phyloP scores from a whole-genome alignment of 1,140 invertebrate genomes.

The Calliopsis andreniformis region DNA sequence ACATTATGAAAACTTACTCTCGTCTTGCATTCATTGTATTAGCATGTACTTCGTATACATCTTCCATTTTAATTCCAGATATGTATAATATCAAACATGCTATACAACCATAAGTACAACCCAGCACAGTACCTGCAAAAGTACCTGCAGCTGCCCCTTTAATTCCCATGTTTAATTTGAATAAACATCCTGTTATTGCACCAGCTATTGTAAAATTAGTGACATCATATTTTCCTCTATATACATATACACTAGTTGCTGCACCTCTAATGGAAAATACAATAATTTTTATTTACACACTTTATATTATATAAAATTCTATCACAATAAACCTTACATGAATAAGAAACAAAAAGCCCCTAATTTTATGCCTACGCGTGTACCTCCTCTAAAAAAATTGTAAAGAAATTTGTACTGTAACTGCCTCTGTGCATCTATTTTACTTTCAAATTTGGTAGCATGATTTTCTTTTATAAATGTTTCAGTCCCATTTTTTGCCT shows the following conservation, averaged over 20 bases:
- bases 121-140: constrained; percentile 80
- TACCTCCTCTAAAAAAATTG: constrained; percentile 86
- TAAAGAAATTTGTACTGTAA: constrained; percentile 85
- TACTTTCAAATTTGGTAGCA: constrained; percentile 85
- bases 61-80: constrained; percentile 81
- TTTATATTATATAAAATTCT: constrained; percentile 2
- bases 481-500: constrained; percentile 83
- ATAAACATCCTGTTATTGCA: constrained; percentile 83
- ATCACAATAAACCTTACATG: background rate
- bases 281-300: background rate
- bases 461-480: constrained; percentile 88
- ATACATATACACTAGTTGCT: constrained; percentile 84
- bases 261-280: constrained; percentile 77
- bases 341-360: constrained; percentile 81
- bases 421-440: constrained; percentile 86
- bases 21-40: background rate
- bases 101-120: constrained; percentile 79
- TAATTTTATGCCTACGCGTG: constrained; percentile 85
- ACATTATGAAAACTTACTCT: constrained; percentile 6
- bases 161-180: constrained; percentile 84
- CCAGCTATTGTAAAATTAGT: constrained; percentile 86
- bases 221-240: constrained; percentile 85
- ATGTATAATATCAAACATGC: constrained; percentile 80
- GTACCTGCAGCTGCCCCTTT: constrained; percentile 85
- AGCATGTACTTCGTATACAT: constrained; percentile 65